Conservation (phyloP, 2,888 invertebrate species). For the Lamellibrachia satsuma region DNA sequence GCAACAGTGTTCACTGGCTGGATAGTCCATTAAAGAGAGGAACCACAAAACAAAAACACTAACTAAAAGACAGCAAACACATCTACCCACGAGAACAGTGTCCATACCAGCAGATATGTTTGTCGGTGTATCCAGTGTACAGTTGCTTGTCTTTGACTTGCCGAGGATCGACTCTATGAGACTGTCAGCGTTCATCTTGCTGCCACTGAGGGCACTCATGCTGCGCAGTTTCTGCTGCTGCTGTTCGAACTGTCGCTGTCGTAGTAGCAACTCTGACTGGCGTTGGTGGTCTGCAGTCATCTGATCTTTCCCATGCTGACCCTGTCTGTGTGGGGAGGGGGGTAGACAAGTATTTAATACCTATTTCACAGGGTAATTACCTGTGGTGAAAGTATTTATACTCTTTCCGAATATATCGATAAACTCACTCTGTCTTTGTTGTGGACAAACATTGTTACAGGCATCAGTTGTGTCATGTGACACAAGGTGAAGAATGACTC, state of each 20-base stretch:
- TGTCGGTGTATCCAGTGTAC: not conserved
- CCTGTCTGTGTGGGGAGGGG: conserved; percentile 4
- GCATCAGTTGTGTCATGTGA: no score
- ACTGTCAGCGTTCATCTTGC: conserved; percentile 52
- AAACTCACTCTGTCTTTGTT: no score
- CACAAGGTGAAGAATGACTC: no score
- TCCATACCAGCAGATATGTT: not conserved
- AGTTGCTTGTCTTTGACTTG: conserved; percentile 37
- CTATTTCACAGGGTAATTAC: no score
- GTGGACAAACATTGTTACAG: no score
- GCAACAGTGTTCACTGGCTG: no score
- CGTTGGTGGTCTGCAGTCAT: conserved; percentile 34
- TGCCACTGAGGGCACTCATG: conserved; percentile 42
- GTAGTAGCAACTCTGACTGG: conserved; percentile 34
- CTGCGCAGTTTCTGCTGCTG: conserved; percentile 52
- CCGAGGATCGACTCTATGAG: conserved; percentile 59
- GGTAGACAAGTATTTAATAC: no score
- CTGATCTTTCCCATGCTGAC: conserved; percentile 26
- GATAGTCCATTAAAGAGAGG: no score
- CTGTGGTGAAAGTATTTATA: no score
- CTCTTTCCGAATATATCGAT: no score
- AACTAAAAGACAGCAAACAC: not conserved
- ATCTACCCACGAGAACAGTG: not conserved
- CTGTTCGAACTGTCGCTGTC: conserved; percentile 46
- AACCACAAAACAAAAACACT: not conserved